A percentile compares a stretch with the other conserved stretches of the same genome.
Evolutionary conservation across 2,113 vertebrate genomes (phyloP).

Genomic region (Cyprinodon brontotheroides): DNA sequence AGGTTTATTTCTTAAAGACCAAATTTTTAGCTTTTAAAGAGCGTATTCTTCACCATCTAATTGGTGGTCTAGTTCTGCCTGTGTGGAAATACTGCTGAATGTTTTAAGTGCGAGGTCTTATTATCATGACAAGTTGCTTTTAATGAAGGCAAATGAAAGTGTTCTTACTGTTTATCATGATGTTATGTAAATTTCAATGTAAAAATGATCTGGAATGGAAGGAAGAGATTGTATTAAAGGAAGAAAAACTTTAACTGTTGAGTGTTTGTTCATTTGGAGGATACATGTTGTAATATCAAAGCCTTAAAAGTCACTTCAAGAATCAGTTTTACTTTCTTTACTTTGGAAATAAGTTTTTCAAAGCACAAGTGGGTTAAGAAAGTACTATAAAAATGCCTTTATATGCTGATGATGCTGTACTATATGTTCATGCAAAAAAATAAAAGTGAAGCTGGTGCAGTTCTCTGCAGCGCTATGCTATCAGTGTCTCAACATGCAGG

Average conservation of each 20-base stretch:
- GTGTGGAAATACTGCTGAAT: conserved; percentile 20
- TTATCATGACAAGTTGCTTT: not conserved
- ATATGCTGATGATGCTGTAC: too few relatives aligned
- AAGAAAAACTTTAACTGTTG: conserved; percentile 34
- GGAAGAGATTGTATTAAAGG: conserved; percentile 66
- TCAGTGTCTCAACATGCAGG: too few relatives aligned
- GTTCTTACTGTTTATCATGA: conserved; percentile 46
- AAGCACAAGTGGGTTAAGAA: too few relatives aligned
- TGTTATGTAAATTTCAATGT: conserved; percentile 60
- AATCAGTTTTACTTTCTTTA: too few relatives aligned
- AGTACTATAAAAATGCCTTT: too few relatives aligned
- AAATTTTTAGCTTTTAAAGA: not conserved
- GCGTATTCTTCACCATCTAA: not conserved
- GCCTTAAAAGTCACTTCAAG: too few relatives aligned
- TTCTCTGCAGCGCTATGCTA: too few relatives aligned
- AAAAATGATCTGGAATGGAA: conserved; percentile 60
- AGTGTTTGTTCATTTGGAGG: conserved; percentile 8
- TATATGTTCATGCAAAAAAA: too few relatives aligned
- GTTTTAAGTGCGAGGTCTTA: conserved; percentile 4
- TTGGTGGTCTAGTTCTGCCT: not conserved
- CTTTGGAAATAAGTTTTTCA: too few relatives aligned
- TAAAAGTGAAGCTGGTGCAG: too few relatives aligned
- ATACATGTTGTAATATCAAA: not conserved
- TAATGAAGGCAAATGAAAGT: conserved; percentile 35
- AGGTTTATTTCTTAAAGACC: conserved; percentile 1